Percentiles rank a stretch among this genome's conserved stretches.
These are phyloP conservation scores for Tricholauxania praeusta DNA, from an alignment of 2,888 invertebrate species.

Conservation along the genomic window DNA sequence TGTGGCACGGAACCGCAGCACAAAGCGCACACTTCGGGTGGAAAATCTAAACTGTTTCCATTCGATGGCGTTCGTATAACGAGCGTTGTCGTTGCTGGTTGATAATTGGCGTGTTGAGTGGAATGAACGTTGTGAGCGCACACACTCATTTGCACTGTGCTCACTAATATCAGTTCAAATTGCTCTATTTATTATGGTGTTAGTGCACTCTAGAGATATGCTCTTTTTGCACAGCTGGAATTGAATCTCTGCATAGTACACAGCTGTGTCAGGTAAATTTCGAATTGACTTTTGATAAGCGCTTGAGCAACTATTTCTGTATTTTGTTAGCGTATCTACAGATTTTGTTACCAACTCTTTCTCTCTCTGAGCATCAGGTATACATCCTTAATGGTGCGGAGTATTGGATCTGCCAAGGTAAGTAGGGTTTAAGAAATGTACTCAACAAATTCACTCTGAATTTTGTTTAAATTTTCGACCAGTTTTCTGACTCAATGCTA, in stretches of 20 bases:
- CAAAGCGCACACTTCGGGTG: conserved; percentile 63
- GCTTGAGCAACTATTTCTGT: background rate
- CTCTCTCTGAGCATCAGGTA: too few species aligned
- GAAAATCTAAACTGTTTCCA: conserved; percentile 60
- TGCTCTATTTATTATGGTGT: conserved; percentile 21
- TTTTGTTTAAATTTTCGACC: conserved; percentile 11
- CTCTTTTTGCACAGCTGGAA: conserved; percentile 7
- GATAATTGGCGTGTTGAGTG: conserved; percentile 39
- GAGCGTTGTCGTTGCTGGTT: conserved; percentile 44
- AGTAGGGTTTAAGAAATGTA: conserved; percentile 9
- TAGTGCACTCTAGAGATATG: background rate
- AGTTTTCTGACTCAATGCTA: conserved; percentile 3
- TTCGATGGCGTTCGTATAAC: conserved; percentile 19
- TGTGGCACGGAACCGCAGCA: conserved; percentile 61
- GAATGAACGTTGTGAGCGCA: conserved; percentile 23
- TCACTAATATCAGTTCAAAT: conserved; percentile 38
- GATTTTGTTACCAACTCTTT: background rate
- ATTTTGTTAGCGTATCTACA: background rate
- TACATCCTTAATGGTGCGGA: too few species aligned
- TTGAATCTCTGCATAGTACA: background rate
- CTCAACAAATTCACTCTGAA: conserved; percentile 20
- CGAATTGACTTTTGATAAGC: too few species aligned
- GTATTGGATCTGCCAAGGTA: too few species aligned
- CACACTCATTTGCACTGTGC: conserved; percentile 20
- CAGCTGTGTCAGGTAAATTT: background rate